Evolutionary conservation across 2,888 invertebrate species (phyloP).

Genomic region (Eupithecia subfuscata): DNA sequence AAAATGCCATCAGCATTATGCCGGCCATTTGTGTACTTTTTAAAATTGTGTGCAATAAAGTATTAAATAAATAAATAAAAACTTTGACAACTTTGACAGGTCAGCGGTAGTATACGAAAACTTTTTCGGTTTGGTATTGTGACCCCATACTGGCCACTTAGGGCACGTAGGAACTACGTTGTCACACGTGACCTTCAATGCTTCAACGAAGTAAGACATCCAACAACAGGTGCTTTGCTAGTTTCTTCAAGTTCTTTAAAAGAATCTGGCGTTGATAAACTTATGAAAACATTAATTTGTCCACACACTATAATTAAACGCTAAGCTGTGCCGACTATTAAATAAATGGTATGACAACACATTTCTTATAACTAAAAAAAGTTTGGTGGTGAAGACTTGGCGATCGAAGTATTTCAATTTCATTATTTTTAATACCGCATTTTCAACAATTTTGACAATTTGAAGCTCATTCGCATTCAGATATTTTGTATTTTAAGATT

Average conservation of each 20-base stretch:
- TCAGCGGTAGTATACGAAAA: no score
- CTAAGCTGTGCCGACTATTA: slow-evolving; percentile 8
- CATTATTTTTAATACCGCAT: no score
- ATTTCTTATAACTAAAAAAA: slow-evolving; percentile 3
- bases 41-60: no score
- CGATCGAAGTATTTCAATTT: neutral
- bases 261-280: neutral
- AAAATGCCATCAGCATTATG: no score
- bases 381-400: neutral
- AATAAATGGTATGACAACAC: slow-evolving; percentile 5
- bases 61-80: no score
- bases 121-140: no score
- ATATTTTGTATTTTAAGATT: no score
- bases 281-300: slow-evolving; percentile 8
- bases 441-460: no score
- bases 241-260: slow-evolving; percentile 1
- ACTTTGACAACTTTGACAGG: no score
- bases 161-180: neutral
- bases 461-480: no score
- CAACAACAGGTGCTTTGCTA: neutral
- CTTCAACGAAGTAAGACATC: neutral
- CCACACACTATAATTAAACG: slow-evolving; percentile 9
- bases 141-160: no score
- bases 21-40: no score
- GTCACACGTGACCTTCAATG: neutral